Evolutionary conservation across 35 echinoderm and acorn worm species (phyloP).

Genomic region (Stichopus chloronotus): DNA sequence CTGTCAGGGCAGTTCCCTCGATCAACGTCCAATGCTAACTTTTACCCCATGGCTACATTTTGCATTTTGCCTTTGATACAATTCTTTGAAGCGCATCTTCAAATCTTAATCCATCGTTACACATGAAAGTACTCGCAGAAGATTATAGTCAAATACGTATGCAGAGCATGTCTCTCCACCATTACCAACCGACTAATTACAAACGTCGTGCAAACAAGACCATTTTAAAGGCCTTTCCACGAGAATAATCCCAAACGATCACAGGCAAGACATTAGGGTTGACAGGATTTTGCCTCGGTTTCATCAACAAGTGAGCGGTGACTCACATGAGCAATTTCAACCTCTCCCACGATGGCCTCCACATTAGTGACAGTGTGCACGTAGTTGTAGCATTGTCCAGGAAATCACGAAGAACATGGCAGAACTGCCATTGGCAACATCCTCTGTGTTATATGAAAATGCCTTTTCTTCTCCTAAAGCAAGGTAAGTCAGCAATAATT

Average conservation of each 20-base stretch:
- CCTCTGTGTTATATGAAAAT: not conserved
- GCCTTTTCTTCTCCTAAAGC: not conserved
- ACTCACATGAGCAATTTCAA: conserved; percentile 20
- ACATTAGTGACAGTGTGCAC: not conserved
- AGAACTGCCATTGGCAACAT: not conserved
- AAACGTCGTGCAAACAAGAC: not conserved
- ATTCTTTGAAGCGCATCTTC: not conserved
- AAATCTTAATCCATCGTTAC: not conserved
- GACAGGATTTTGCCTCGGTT: conserved; percentile 11
- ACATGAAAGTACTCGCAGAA: not conserved
- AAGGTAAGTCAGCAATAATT: too few species aligned
- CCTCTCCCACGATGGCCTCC: not conserved
- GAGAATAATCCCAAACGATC: not conserved
- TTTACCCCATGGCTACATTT: not conserved
- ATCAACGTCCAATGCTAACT: not conserved
- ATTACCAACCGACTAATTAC: not conserved
- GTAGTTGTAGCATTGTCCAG: not conserved
- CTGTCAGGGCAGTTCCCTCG: not conserved
- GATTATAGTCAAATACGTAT: not conserved
- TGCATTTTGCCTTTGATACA: not conserved
- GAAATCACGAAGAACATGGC: not conserved
- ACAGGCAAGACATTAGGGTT: conserved; percentile 5
- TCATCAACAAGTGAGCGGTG: conserved; percentile 45
- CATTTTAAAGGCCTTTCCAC: not conserved
- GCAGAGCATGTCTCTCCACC: not conserved